Evolutionary conservation across 2,797 vertebrate genomes (phyloP), one percentile per base, ranked within the genome.

Genomic region (Anolis apletophallus): DNA sequence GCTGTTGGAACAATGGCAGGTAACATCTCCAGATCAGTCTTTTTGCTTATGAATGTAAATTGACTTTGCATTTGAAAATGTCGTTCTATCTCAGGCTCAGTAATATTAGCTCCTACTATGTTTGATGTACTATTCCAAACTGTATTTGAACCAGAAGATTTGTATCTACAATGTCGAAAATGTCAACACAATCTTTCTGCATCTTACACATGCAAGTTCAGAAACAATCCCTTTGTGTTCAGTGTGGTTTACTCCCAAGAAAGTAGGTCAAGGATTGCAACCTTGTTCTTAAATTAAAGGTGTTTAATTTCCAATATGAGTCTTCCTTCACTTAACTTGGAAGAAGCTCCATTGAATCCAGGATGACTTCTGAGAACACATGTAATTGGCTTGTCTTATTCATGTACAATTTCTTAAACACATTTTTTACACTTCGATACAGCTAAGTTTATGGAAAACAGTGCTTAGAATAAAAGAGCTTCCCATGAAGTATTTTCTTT

Each of bases 361-460:
- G 5, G 12, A 29, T 10, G 9, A 29, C 61, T 64, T 64, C 61
- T 29, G 23, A 46, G 23, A 23, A 73, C 3, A 26, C 21, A 46
- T 73, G 36, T 26, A 73, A 46, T 10, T 36, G 36, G 19, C 8
- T 46, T 73, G 71, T 46, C 19, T 1, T 73, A 17, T 52, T 52
- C 69, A 85, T 46, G 36, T 34, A 73, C 0, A n/a, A 2, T 9
- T 77, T 88, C 3, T 57, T 82, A 14, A 26, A 23, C 6, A 1
- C 68, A 40, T 5, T 23, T 69, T 86, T 87, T 73, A 0, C 26
- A 67, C 13, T 4, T 61, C 12, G 34, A 89, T 21, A 80, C 2
- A 88, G 77, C 81, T 80, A 76, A 61, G 67, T n/a, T 68, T 82
- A 7, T 80, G 0, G 8, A 54, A 87, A 80, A 61, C 57, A 59